These are phyloP conservation scores for Eurois occulta DNA, from an alignment of 2,888 invertebrate species.

Conservation along the genomic window DNA sequence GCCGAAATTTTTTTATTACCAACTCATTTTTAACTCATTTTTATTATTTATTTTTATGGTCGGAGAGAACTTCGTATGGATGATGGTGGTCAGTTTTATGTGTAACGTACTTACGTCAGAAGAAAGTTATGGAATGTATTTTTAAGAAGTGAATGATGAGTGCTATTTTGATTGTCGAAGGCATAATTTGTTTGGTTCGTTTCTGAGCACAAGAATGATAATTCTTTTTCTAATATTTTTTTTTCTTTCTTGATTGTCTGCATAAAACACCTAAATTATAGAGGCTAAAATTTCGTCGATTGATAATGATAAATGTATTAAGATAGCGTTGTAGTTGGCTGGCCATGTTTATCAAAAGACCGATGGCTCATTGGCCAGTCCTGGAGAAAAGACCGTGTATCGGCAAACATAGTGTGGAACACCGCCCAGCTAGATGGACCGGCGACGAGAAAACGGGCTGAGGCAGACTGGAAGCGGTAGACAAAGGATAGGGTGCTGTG, in stretches of 20 bases:
- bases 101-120: background rate
- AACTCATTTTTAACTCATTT: constrained; percentile 45
- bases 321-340: background rate
- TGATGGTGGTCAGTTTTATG: constrained; percentile 11
- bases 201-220: background rate
- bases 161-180: background rate
- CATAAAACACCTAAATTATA: background rate
- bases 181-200: background rate
- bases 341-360: background rate
- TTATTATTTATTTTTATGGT: constrained; percentile 31
- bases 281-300: background rate
- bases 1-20: constrained; percentile 53
- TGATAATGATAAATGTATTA: background rate
- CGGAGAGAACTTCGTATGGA: constrained; percentile 11
- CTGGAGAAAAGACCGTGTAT: background rate
- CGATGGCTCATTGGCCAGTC: background rate
- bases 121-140: constrained; percentile 15
- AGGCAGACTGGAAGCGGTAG: background rate
- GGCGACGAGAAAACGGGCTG: background rate
- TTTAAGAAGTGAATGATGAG: background rate
- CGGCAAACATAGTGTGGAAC: background rate
- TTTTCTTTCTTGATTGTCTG: background rate
- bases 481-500: background rate
- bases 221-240: background rate
- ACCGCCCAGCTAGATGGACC: background rate